Base-by-base conservation (phyloP, 2,888 invertebrate species). In the Eueremaeus valkanovi region DNA sequence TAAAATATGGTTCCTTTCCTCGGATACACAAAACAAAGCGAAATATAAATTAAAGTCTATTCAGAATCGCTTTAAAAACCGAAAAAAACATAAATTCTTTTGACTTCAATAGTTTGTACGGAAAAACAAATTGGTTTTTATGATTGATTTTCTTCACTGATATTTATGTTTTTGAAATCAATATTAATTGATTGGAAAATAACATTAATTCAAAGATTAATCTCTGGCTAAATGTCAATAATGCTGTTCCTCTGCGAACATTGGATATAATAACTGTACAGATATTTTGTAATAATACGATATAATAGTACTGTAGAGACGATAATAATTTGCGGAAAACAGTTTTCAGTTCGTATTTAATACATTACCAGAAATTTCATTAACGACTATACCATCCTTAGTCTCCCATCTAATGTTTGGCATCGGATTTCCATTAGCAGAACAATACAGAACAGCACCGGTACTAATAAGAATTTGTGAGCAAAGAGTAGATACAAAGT, bases 361-460 rank as follows among this genome's bases (percentile, higher is more conserved):
- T 45, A 42, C 18, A 24, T 75, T 75, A 75, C 79, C 79, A 9
- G 78, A 73, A 13, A 79, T 77, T 33, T 78, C 78, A 6, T 73
- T 74, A 5, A 77, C 76, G 16, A 75, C 58, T 1, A 74, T 66
- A 9, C 72, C 77, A 9, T 77, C 78, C 8, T 73, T 73, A 3
- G 76, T 78, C 16, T 77, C 68, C 79, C 79, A 79, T 21, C 63
- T 72, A 24, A 79, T 72, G 33, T 58, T 73, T 1, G 79, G 79
- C 36, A 74, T 72, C 11, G 79, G 79, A 42, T 75, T 75, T 24
- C 79, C 79, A 63, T 78, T 78, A 18, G 77, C 79, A 42, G 72
- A 61, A 75, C 79, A 79, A 3, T 78, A 75, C 3, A 79, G 70
- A 13, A 79, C 77, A 21, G 78, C 76, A 16, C 79, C 79, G 1